Evolutionary conservation across 2,888 invertebrate species (phyloP).

Genomic region (Stramonita haemastoma): DNA sequence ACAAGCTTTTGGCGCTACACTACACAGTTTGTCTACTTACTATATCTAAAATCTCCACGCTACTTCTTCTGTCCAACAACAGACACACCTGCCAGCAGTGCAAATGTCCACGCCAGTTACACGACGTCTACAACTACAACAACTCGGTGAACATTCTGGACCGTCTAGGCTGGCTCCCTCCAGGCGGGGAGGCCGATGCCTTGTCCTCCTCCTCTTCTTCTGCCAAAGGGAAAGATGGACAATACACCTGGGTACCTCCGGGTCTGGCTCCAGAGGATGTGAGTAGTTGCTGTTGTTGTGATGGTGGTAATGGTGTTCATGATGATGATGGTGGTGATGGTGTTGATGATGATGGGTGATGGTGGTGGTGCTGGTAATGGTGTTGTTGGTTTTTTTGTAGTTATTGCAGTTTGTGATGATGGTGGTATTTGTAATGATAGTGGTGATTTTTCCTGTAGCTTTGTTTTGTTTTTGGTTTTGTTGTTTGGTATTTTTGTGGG

Average conservation of each 20-base stretch:
- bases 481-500: not conserved
- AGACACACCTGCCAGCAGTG: constrained; percentile 96
- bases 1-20: no score
- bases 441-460: not conserved
- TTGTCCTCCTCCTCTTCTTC: constrained; percentile 78
- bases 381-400: no score
- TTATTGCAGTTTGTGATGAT: no score
- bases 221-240: constrained; percentile 67
- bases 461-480: not conserved
- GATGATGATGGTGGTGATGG: no score
- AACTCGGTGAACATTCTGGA: constrained; percentile 85
- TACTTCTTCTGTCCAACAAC: constrained; percentile 58
- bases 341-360: no score
- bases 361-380: no score
- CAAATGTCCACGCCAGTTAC: constrained; percentile 92
- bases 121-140: constrained; percentile 90
- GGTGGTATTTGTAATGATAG: no score
- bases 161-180: constrained; percentile 74
- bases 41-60: not conserved
- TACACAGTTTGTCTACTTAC: no score
- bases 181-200: constrained; percentile 79
- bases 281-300: no score
- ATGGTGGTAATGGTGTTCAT: no score
- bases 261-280: constrained; percentile 79
- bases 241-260: constrained; percentile 87